A percentile compares a stretch with the other conserved stretches of the same genome.
phyloP scores from a whole-genome alignment of 2,113 vertebrate genomes.

The Sinocyclocheilus anophthalmus region DNA sequence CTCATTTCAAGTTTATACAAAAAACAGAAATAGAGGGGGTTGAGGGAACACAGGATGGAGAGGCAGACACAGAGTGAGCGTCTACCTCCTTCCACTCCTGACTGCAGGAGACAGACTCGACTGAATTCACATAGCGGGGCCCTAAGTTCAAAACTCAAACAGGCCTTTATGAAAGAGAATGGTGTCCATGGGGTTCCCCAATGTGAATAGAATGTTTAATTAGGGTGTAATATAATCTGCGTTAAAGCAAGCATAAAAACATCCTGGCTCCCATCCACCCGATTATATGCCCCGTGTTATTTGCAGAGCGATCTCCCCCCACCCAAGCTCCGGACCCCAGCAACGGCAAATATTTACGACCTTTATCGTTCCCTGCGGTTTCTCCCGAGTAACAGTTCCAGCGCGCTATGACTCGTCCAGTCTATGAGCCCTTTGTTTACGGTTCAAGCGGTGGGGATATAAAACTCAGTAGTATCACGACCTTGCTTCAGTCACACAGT shows the following conservation, averaged over 20 bases:
- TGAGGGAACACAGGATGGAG: conserved; percentile 16
- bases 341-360: conserved; percentile 78
- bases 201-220: conserved; percentile 81
- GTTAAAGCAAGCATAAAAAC: conserved; percentile 83
- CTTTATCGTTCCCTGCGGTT: conserved; percentile 75
- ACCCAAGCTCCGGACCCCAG: conserved; percentile 65
- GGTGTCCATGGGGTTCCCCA: conserved; percentile 74
- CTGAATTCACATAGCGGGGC: conserved; percentile 69
- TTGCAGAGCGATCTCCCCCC: conserved; percentile 62
- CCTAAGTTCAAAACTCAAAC: conserved; percentile 78
- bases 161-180: conserved; percentile 76
- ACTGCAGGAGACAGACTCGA: conserved; percentile 74
- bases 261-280: conserved; percentile 77
- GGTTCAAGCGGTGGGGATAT: conserved; percentile 69
- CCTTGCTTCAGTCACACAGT: conserved; percentile 6
- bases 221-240: conserved; percentile 84
- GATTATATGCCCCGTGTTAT: conserved; percentile 76
- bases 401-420: conserved; percentile 65
- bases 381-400: conserved; percentile 71
- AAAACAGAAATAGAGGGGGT: background rate
- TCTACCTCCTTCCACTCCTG: conserved; percentile 55
- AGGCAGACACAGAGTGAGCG: conserved; percentile 62
- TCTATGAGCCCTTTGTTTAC: conserved; percentile 76
- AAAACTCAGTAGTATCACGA: conserved; percentile 71
- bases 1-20: background rate